Conservation (phyloP, 64 coral and sea anemone species). For the Pocillopora verrucosa region DNA sequence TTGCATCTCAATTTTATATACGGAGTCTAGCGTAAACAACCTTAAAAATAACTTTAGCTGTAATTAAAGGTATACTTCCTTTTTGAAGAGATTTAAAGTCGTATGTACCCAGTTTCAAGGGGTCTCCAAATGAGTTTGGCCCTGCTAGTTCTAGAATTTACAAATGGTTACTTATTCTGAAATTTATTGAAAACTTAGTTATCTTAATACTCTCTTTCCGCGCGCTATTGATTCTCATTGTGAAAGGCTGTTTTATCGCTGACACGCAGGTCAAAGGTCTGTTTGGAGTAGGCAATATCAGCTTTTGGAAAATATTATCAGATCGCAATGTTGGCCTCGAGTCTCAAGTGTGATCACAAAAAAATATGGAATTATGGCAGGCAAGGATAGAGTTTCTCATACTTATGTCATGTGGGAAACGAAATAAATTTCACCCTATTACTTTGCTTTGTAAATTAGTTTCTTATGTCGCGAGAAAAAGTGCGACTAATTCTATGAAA, state of each 20-base stretch:
- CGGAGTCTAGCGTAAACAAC: too few relatives aligned
- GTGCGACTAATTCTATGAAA: neutral
- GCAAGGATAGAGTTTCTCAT: neutral
- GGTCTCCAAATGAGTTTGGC: too few relatives aligned
- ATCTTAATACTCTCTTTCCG: neutral
- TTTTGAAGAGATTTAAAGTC: too few relatives aligned
- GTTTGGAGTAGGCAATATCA: neutral
- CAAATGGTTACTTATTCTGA: too few relatives aligned
- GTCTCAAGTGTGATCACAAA: neutral
- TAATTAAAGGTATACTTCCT: too few relatives aligned
- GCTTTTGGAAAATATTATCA: neutral
- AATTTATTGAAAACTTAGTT: too few relatives aligned
- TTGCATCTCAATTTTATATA: too few relatives aligned
- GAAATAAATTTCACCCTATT: neutral
- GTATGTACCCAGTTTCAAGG: too few relatives aligned
- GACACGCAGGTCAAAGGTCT: neutral
- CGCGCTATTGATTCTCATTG: neutral
- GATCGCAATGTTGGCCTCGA: neutral
- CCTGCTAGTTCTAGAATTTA: too few relatives aligned
- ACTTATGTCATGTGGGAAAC: neutral
- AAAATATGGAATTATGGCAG: neutral
- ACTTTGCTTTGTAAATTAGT: neutral
- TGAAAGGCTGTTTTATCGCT: neutral
- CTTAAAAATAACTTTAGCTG: too few relatives aligned
- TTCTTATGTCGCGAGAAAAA: neutral